A percentile compares a stretch with the other conserved stretches of the same genome.
phyloP scores from a whole-genome alignment of 2,888 invertebrate genomes.

The Timema cristinae region DNA sequence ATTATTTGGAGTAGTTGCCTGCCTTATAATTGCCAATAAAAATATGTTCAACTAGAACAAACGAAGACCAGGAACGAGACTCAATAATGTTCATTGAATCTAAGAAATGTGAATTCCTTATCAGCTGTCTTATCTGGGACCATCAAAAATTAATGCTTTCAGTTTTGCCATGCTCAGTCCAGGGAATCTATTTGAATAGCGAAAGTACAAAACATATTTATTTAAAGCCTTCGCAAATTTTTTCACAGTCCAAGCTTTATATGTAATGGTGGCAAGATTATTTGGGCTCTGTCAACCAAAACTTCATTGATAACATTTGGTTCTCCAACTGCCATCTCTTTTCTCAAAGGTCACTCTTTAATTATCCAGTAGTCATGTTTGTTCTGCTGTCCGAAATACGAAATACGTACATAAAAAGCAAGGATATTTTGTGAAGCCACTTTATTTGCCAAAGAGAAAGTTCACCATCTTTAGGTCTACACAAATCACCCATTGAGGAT shows the following conservation, averaged over 20 bases:
- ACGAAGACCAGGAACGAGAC: background rate
- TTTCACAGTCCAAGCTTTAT: background rate
- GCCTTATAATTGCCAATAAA: constrained; percentile 21
- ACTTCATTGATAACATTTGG: background rate
- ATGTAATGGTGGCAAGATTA: background rate
- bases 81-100: background rate
- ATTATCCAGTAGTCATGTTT: background rate
- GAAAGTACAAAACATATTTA: background rate
- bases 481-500: background rate
- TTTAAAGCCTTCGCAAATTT: constrained; percentile 1
- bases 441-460: background rate
- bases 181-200: background rate
- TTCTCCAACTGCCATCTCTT: background rate
- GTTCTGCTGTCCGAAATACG: background rate
- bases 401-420: no score
- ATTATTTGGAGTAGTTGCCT: background rate
- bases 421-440: constrained; percentile 4
- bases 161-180: background rate
- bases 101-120: background rate
- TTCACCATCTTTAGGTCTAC: background rate
- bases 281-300: background rate
- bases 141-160: background rate
- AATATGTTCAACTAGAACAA: constrained; percentile 25
- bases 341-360: background rate
- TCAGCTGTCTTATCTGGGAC: background rate